phyloP scores from a whole-genome alignment of 2,888 invertebrate species.

The Biston stratarius region DNA sequence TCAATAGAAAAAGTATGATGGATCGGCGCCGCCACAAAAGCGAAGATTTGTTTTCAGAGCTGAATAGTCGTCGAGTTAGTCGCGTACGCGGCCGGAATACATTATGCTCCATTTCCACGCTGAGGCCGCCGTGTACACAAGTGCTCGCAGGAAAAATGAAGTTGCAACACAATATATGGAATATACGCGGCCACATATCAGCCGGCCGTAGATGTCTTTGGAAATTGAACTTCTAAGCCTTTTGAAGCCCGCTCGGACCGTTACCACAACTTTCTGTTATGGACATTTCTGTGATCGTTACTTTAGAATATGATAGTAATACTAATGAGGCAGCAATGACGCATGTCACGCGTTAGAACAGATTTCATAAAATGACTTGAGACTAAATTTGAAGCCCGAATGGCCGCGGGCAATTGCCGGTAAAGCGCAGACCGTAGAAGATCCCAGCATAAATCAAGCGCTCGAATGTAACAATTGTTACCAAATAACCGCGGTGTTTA shows the following conservation, averaged over 20 bases:
- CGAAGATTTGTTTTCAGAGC: constrained; percentile 82
- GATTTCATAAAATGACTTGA: constrained; percentile 13
- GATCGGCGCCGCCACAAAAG: constrained; percentile 75
- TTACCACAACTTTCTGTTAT: constrained; percentile 45
- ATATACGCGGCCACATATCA: constrained; percentile 52
- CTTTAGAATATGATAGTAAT: constrained; percentile 37
- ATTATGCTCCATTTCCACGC: constrained; percentile 59
- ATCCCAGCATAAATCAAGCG: constrained; percentile 53
- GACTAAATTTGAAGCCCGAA: neutral
- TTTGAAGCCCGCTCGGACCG: constrained; percentile 52
- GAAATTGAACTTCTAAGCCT: constrained; percentile 54
- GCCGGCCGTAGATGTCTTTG: constrained; percentile 54
- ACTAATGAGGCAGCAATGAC: constrained; percentile 33
- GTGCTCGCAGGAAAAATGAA: constrained; percentile 56
- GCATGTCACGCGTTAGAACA: constrained; percentile 12
- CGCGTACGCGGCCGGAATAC: constrained; percentile 77
- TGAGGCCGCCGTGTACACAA: constrained; percentile 57
- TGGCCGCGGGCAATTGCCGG: constrained; percentile 3
- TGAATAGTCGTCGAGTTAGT: constrained; percentile 78
- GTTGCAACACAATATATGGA: constrained; percentile 56
- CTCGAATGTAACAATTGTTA: constrained; percentile 61
- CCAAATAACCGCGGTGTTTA: constrained; percentile 68
- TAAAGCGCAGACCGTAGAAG: constrained; percentile 29
- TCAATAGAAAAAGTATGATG: constrained; percentile 84
- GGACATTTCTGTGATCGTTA: constrained; percentile 37